Percentiles rank a stretch among this genome's conserved stretches.
Evolutionary conservation across 2,888 invertebrate species (phyloP).

Genomic region (Eupithecia pulchellata): DNA sequence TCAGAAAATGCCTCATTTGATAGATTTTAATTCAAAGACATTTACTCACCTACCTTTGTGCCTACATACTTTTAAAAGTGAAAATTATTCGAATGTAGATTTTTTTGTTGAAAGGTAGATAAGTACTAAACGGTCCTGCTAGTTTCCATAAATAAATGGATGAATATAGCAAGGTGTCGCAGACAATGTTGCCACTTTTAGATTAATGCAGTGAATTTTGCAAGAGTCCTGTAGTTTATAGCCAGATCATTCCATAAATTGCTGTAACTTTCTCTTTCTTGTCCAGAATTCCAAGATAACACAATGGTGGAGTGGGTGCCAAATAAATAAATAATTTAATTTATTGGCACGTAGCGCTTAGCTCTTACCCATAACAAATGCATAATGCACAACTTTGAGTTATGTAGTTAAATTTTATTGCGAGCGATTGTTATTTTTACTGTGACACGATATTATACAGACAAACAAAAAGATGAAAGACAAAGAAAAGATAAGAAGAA

Average conservation of each 20-base stretch:
- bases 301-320: constrained; percentile 3
- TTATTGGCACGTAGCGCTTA: constrained; percentile 4
- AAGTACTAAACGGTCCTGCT: background rate
- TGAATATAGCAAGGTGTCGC: background rate
- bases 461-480: too few species aligned
- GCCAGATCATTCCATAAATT: constrained; percentile 30
- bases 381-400: background rate
- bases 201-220: constrained; percentile 25
- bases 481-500: too few species aligned
- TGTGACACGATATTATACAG: too few species aligned
- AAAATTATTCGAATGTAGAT: background rate
- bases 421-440: background rate
- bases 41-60: background rate
- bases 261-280: constrained; percentile 39
- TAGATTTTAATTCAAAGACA: too few species aligned
- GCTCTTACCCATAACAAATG: constrained; percentile 3
- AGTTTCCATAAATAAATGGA: background rate
- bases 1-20: too few species aligned
- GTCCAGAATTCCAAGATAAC: constrained; percentile 10
- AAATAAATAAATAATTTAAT: background rate
- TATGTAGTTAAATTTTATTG: background rate
- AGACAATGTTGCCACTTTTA: constrained; percentile 16
- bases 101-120: background rate
- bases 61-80: background rate
- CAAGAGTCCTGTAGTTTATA: constrained; percentile 24